A percentile compares a stretch with the other conserved stretches of the same genome.
phyloP scores from a whole-genome alignment of 2,797 vertebrate species.

The Bryconaethiops microstoma region DNA sequence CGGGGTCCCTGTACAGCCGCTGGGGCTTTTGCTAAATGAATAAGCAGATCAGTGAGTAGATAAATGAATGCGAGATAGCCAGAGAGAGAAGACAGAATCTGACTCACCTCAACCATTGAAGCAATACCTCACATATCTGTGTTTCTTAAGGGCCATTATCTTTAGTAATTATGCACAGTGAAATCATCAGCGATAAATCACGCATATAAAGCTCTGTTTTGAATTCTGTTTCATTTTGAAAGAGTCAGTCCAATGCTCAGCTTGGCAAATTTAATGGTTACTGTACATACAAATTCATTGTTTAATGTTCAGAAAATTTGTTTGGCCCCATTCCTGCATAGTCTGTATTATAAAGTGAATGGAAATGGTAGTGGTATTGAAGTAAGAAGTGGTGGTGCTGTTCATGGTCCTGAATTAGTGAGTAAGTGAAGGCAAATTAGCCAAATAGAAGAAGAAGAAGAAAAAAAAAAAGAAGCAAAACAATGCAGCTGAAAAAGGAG shows the following conservation, averaged over 20 bases:
- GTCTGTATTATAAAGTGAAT: not conserved
- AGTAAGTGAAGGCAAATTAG: not conserved
- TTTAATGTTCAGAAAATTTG: not conserved
- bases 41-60: constrained; percentile 47
- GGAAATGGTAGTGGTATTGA: not conserved
- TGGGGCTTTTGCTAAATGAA: constrained; percentile 43
- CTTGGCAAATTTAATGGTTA: not conserved
- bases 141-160: constrained; percentile 8
- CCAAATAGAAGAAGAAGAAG: not conserved
- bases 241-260: not conserved
- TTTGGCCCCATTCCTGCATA: not conserved
- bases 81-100: constrained; percentile 32
- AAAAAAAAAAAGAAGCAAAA: not conserved
- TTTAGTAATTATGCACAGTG: constrained; percentile 25
- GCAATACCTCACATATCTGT: constrained; percentile 14
- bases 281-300: not conserved
- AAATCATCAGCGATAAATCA: constrained; percentile 27
- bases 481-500: not conserved
- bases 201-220: constrained; percentile 5
- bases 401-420: not conserved
- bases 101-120: constrained; percentile 48
- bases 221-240: not conserved
- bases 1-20: constrained; percentile 32
- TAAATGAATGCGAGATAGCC: constrained; percentile 47
- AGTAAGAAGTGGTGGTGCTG: not conserved